Conservation (phyloP, 1,140 invertebrate genomes). For the Scaptomyza graminum region DNA sequence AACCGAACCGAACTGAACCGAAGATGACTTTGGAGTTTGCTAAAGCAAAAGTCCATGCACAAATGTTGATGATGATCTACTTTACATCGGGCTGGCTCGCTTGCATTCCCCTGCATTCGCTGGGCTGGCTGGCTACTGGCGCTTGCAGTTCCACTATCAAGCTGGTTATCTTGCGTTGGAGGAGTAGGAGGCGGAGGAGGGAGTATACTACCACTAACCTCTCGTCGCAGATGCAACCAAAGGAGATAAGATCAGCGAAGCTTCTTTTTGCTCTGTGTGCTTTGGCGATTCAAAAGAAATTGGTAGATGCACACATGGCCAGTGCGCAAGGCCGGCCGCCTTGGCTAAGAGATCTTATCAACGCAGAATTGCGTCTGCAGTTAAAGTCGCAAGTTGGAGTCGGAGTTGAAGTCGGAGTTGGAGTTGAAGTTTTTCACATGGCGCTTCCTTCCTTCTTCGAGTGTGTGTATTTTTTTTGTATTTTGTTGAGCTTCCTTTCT, state of each 20-base stretch:
- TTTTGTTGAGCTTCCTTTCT: constrained; percentile 35
- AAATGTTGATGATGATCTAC: constrained; percentile 66
- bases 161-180: constrained; percentile 54
- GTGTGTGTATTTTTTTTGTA: not conserved
- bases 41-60: constrained; percentile 8
- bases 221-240: constrained; percentile 62
- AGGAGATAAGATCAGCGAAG: constrained; percentile 65
- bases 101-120: constrained; percentile 34
- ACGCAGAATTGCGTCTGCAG: too few species aligned
- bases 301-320: constrained; percentile 73
- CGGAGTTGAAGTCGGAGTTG: constrained; percentile 4
- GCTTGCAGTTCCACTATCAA: constrained; percentile 69
- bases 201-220: constrained; percentile 9
- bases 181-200: not conserved
- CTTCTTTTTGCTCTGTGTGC: constrained; percentile 28
- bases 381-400: constrained; percentile 3
- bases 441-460: constrained; percentile 64
- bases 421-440: constrained; percentile 54
- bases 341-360: not conserved
- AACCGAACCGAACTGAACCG: not conserved
- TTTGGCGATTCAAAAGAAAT: constrained; percentile 74
- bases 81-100: constrained; percentile 67
- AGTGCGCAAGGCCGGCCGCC: constrained; percentile 1
- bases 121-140: constrained; percentile 44
- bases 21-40: constrained; percentile 8